Evolutionary conservation across 2,113 vertebrate genomes (phyloP), one percentile per base, ranked within the genome.

Genomic region (Syngnathus floridae): DNA sequence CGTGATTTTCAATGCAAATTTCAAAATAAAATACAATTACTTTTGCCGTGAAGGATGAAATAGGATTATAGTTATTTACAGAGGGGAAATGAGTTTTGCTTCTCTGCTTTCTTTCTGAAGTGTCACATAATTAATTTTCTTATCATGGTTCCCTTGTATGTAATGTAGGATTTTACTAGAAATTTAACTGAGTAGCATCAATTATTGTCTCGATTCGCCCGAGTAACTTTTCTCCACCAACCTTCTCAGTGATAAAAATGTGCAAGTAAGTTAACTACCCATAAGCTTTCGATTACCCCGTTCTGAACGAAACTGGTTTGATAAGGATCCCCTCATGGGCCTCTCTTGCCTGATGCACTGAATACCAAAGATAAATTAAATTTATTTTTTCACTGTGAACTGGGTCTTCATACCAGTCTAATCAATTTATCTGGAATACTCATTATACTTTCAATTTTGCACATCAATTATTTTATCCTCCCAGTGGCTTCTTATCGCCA

Each of bases 401-500:
- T 57, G 46, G 82, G 48, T 72, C 40, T 65, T 72, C 63, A 66
- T 41, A 8, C 11, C 62, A 31, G 49, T 66, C 55, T 75, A 64
- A 79, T 80, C 73, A 64, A 71, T 49, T 36, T 68, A 63, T 73
- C 69, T 60, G 64, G 65, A 35, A 76, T 65, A 48, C 78, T 59
- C 17, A 66, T 76, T 81, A 76, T 62, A 73, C 22, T 67, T 58
- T 45, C 54, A 69, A 69, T 67, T 66, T 66, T 75, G 67, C 68
- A 4, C 72, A 21, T 74, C 35, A 82, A 62, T 79, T 74, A 76
- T 78, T 72, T 62, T 64, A 52, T 59, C 40, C 62, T 74, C 67
- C 64, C 64, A 56, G 61, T 71, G 69, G 62, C 56, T 56, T 64
- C 65, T 72, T 79, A 81, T 86, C 77, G 71, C 67, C 45, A 13